Evolutionary conservation across 23 tunicate genomes (phyloP).

Genomic region (Aplidium turbinatum): DNA sequence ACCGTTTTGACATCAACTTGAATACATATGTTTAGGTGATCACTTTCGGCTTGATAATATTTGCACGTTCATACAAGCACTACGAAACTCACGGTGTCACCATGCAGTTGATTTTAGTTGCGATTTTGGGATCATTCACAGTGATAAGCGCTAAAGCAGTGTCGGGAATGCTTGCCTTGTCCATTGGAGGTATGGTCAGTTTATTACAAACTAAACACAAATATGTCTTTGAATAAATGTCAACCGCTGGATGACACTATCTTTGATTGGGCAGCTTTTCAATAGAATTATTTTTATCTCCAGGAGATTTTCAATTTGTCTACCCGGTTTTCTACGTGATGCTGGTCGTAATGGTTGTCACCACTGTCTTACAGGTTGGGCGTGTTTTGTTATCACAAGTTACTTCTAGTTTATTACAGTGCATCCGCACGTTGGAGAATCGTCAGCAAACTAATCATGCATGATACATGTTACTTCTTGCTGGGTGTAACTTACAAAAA

Average conservation of each 20-base stretch:
- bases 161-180: conserved; percentile 61
- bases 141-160: conserved; percentile 91
- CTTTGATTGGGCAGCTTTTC: no score
- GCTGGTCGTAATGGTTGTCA: conserved; percentile 43
- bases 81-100: conserved; percentile 41
- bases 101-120: conserved; percentile 60
- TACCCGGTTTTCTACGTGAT: conserved; percentile 57
- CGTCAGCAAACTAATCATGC: no score
- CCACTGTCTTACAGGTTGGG: conserved; percentile 67
- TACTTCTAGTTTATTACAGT: no score
- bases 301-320: conserved; percentile 45
- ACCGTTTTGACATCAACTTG: no score
- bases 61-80: conserved; percentile 27
- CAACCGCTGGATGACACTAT: no score
- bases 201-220: no score
- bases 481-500: no score
- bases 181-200: conserved; percentile 64
- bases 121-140: conserved; percentile 85
- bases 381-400: no score
- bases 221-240: no score
- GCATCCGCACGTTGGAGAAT: no score
- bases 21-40: conserved; percentile 34
- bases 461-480: no score
- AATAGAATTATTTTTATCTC: background rate
- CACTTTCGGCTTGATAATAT: conserved; percentile 32